Conservation (phyloP, 2,113 vertebrate species). For the Pseudolaguvia tuberculata region DNA sequence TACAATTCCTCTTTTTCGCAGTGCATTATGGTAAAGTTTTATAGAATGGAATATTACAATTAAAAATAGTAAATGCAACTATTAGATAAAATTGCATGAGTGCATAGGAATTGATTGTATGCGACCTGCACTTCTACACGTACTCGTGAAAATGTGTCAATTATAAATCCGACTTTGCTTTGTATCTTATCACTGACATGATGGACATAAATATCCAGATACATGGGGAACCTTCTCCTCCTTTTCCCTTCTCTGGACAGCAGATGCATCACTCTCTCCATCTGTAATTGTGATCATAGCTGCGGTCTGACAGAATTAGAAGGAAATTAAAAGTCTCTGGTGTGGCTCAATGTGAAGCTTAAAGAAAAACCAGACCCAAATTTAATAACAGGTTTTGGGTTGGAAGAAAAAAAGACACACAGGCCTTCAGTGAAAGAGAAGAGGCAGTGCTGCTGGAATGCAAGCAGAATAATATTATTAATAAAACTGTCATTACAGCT, state of each 20-base stretch:
- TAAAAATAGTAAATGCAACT: no score
- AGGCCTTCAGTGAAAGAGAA: slow-evolving; percentile 9
- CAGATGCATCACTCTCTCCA: neutral
- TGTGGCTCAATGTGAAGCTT: slow-evolving; percentile 42
- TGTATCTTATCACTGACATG: no score
- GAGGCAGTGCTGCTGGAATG: neutral
- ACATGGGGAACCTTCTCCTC: neutral
- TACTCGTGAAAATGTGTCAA: no score
- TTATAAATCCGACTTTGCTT: no score
- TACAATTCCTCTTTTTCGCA: no score
- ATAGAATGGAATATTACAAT: no score
- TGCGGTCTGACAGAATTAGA: slow-evolving; percentile 35
- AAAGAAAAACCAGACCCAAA: slow-evolving; percentile 53
- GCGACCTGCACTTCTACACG: no score
- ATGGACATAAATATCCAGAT: no score
- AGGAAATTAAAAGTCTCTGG: slow-evolving; percentile 40
- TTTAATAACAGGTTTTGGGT: slow-evolving; percentile 51
- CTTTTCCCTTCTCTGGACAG: neutral
- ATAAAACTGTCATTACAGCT: neutral
- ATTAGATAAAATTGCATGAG: no score
- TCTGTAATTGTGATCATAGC: slow-evolving; percentile 23
- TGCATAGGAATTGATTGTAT: no score
- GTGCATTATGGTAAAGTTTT: no score
- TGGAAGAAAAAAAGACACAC: slow-evolving; percentile 23
- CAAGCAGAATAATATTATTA: neutral